phyloP scores from a whole-genome alignment of 2,113 vertebrate species.

The Heterotilapia buettikoferi region DNA sequence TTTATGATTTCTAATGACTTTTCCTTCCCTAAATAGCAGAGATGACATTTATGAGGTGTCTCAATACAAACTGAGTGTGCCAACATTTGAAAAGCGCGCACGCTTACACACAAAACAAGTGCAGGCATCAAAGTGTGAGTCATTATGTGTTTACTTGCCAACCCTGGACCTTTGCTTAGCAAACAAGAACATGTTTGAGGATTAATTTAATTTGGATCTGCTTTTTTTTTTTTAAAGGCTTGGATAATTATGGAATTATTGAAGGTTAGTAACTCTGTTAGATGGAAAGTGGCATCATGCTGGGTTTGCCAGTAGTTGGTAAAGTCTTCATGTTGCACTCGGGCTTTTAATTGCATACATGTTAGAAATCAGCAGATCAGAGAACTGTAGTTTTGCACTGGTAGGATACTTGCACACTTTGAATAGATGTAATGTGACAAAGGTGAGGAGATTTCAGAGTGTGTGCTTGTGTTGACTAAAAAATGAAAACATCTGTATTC shows the following conservation, averaged over 20 bases:
- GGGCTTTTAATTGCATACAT: not conserved
- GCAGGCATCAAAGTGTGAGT: conserved; percentile 36
- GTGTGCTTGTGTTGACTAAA: not conserved
- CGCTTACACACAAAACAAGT: not conserved
- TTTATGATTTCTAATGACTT: not conserved
- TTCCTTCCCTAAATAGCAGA: not conserved
- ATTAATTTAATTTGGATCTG: not conserved
- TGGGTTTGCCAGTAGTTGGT: not conserved
- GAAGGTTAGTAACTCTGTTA: not conserved
- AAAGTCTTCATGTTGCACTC: not conserved
- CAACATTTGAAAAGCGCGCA: not conserved
- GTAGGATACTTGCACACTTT: not conserved
- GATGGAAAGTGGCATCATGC: not conserved
- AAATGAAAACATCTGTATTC: not conserved
- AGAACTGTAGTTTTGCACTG: not conserved
- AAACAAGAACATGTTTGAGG: not conserved
- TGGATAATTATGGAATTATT: not conserved
- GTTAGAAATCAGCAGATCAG: not conserved
- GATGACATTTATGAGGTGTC: conserved; percentile 9
- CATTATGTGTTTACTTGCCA: conserved; percentile 44
- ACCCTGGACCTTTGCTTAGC: conserved; percentile 20
- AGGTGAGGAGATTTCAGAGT: not conserved
- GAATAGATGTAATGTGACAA: not conserved
- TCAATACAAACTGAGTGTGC: conserved; percentile 7
- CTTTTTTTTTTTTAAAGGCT: not conserved